These are phyloP conservation scores for Anastrepha ludens DNA, from an alignment of 1,140 invertebrate genomes.

Conservation along the genomic window DNA sequence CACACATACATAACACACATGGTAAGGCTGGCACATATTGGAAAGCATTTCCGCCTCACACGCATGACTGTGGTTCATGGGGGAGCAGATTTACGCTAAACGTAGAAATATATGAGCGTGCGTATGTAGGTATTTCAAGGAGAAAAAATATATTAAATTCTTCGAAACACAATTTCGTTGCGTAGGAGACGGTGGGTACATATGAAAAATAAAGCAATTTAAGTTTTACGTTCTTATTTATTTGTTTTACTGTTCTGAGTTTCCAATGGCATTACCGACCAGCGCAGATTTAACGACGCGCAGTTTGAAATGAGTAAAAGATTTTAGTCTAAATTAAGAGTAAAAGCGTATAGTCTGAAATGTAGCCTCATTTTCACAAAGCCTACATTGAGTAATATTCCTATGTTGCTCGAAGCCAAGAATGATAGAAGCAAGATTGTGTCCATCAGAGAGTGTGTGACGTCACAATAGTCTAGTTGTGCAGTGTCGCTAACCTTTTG, in stretches of 20 bases:
- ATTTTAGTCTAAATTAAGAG: too few relatives aligned
- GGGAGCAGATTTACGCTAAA: not conserved
- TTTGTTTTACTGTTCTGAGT: not conserved
- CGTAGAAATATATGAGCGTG: too few relatives aligned
- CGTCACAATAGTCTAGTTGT: too few relatives aligned
- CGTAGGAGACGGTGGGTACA: not conserved
- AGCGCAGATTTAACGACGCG: not conserved
- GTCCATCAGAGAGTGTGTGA: too few relatives aligned
- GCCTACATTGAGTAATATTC: too few relatives aligned
- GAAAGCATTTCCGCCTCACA: not conserved
- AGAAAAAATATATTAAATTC: constrained; percentile 18
- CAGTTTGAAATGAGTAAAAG: too few relatives aligned
- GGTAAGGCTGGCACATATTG: not conserved
- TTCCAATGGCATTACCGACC: not conserved
- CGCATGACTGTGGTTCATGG: not conserved
- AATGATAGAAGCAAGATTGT: too few relatives aligned
- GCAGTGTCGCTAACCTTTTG: too few relatives aligned
- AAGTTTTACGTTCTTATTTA: not conserved
- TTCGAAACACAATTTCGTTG: constrained; percentile 3
- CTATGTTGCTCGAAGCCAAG: too few relatives aligned
- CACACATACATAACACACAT: not conserved
- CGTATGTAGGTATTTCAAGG: not conserved
- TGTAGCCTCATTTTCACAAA: too few relatives aligned
- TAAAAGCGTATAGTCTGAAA: too few relatives aligned
- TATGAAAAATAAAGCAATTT: too few relatives aligned